Evolutionary conservation across 2,888 invertebrate genomes (phyloP).

Genomic region (Lymantria dispar): DNA sequence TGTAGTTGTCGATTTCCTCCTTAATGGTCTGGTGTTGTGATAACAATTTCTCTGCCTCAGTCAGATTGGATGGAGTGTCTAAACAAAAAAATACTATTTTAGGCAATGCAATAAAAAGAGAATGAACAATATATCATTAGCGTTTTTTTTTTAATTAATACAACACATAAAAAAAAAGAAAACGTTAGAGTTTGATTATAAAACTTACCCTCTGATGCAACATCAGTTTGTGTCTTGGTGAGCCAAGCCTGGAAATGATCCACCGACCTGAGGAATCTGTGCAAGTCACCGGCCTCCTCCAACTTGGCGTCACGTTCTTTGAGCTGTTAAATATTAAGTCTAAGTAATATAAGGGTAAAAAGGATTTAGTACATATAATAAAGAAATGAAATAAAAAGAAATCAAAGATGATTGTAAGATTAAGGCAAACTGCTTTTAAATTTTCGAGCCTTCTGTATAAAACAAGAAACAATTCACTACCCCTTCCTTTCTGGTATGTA

Average conservation of each 20-base stretch:
- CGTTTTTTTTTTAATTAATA: too few relatives aligned
- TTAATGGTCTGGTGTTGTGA: constrained; percentile 99
- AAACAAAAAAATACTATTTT: not conserved
- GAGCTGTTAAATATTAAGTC: constrained; percentile 80
- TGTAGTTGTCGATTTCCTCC: constrained; percentile 99
- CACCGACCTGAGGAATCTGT: constrained; percentile 98
- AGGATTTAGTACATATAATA: too few relatives aligned
- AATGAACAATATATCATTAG: too few relatives aligned
- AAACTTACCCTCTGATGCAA: constrained; percentile 90
- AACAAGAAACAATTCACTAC: too few relatives aligned
- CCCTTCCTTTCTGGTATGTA: too few relatives aligned
- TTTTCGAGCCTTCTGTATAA: too few relatives aligned
- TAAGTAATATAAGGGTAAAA: too few relatives aligned
- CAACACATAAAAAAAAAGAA: not conserved
- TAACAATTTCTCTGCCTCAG: constrained; percentile 98
- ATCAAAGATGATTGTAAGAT: too few relatives aligned
- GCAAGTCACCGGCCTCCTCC: constrained; percentile 99
- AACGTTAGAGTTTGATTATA: not conserved
- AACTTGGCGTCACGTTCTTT: constrained; percentile 99
- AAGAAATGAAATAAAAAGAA: too few relatives aligned
- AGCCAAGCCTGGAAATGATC: constrained; percentile 99
- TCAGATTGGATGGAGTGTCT: constrained; percentile 95
- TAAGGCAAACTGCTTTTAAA: too few relatives aligned
- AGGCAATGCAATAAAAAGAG: too few relatives aligned
- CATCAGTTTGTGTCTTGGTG: constrained; percentile 99